Percentiles rank a stretch among this genome's conserved stretches.
These are phyloP conservation scores for Drosophila parthenogenetica DNA, from an alignment of 2,888 invertebrate species.

Conservation along the genomic window DNA sequence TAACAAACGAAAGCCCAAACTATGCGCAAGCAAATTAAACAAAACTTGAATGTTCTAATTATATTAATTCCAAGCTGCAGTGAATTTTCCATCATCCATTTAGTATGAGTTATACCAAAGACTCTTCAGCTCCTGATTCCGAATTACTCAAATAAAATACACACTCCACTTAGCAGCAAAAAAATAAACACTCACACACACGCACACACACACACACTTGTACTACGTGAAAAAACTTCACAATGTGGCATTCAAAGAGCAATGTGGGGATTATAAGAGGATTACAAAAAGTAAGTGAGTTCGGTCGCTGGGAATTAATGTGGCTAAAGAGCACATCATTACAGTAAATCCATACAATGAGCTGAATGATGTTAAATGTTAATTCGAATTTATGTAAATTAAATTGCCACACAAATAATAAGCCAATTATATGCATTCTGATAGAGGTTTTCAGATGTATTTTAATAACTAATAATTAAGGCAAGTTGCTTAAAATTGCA, in stretches of 20 bases:
- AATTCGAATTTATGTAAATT: constrained; percentile 35
- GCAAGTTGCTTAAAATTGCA: too few relatives aligned
- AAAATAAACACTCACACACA: neutral
- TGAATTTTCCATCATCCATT: neutral
- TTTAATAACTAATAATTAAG: neutral
- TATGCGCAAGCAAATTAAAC: constrained; percentile 59
- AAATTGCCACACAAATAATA: constrained; percentile 20
- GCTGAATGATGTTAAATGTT: constrained; percentile 21
- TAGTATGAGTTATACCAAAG: neutral
- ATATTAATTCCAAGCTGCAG: constrained; percentile 40
- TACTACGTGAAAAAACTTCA: constrained; percentile 43
- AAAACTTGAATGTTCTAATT: constrained; percentile 66
- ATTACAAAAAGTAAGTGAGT: constrained; percentile 54
- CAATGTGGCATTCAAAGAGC: constrained; percentile 40
- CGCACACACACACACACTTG: constrained; percentile 5
- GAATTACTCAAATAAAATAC: neutral
- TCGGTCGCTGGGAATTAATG: constrained; percentile 36
- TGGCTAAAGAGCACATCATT: constrained; percentile 56
- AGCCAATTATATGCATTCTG: neutral
- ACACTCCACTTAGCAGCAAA: constrained; percentile 1
- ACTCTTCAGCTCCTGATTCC: constrained; percentile 10
- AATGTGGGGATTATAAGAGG: constrained; percentile 40
- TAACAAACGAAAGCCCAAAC: constrained; percentile 31
- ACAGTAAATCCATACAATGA: constrained; percentile 34
- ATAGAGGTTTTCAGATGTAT: constrained; percentile 2